These are phyloP conservation scores for Dynastes tityus DNA, from an alignment of 2,888 invertebrate genomes.

Conservation along the genomic window DNA sequence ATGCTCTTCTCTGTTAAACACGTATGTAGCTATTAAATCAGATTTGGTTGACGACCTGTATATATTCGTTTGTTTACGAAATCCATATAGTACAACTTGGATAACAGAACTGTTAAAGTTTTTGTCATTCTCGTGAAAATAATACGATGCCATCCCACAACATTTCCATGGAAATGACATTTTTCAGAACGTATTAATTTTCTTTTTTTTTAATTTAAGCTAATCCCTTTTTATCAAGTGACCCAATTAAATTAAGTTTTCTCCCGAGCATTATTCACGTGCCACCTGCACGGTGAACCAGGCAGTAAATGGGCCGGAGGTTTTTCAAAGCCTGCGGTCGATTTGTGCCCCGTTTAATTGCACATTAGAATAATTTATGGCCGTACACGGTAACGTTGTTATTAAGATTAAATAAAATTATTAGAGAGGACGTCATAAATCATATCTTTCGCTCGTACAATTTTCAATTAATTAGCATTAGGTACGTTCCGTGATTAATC, in stretches of 20 bases:
- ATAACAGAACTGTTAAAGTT: too few relatives aligned
- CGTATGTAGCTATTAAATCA: too few relatives aligned
- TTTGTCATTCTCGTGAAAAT: too few relatives aligned
- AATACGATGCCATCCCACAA: too few relatives aligned
- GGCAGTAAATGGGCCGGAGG: not conserved
- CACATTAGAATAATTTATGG: constrained; percentile 48
- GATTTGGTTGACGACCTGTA: too few relatives aligned
- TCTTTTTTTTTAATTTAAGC: too few relatives aligned
- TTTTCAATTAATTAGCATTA: constrained; percentile 49
- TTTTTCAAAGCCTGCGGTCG: constrained; percentile 34
- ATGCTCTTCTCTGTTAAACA: too few relatives aligned
- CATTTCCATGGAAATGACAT: too few relatives aligned
- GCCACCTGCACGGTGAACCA: constrained; percentile 13
- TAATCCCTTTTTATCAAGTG: not conserved
- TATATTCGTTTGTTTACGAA: too few relatives aligned
- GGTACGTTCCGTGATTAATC: constrained; percentile 39
- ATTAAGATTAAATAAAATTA: constrained; percentile 50
- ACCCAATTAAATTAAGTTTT: constrained; percentile 11
- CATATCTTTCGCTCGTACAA: constrained; percentile 31
- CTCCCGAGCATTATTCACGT: constrained; percentile 8
- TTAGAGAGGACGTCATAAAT: constrained; percentile 45
- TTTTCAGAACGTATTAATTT: too few relatives aligned
- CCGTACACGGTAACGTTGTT: constrained; percentile 43
- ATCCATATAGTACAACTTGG: too few relatives aligned
- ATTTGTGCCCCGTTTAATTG: constrained; percentile 42